phyloP scores from a whole-genome alignment of 2,797 vertebrate species.

The Rousettus madagascariensis region DNA sequence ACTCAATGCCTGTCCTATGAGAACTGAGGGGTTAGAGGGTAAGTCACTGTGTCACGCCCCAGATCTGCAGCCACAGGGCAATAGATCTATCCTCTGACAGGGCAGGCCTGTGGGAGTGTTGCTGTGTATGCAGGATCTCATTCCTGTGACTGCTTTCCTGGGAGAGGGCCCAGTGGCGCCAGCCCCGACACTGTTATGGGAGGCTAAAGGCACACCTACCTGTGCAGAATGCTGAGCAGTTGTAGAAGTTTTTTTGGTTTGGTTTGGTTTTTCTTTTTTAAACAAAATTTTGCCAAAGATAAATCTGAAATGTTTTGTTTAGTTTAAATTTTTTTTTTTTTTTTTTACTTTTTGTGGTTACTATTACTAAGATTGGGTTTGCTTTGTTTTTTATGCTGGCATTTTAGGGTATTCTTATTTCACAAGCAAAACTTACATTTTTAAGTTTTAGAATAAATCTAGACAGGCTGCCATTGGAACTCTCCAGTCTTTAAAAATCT shows the following conservation, averaged over 20 bases:
- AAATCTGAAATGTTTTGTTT: neutral
- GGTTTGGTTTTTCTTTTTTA: neutral
- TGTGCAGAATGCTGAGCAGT: neutral
- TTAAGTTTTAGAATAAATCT: conserved; percentile 15
- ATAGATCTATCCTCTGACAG: neutral
- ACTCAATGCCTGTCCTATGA: neutral
- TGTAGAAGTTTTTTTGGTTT: neutral
- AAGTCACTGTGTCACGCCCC: rapidly evolving
- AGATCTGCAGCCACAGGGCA: rapidly evolving
- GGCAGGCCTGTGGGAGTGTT: neutral
- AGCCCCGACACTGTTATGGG: neutral
- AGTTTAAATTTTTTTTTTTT: neutral
- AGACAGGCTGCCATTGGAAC: neutral
- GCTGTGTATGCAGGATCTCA: neutral
- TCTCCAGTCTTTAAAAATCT: neutral
- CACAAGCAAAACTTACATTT: neutral
- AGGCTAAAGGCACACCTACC: neutral
- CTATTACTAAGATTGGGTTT: neutral
- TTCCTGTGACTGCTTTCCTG: neutral
- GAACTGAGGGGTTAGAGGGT: neutral
- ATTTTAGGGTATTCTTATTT: neutral
- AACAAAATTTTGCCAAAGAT: neutral
- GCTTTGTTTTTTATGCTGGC: neutral
- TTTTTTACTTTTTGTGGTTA: neutral
- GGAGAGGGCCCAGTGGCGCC: neutral